Conservation (phyloP, 2,888 invertebrate genomes). For the Lithophane ornitopus region DNA sequence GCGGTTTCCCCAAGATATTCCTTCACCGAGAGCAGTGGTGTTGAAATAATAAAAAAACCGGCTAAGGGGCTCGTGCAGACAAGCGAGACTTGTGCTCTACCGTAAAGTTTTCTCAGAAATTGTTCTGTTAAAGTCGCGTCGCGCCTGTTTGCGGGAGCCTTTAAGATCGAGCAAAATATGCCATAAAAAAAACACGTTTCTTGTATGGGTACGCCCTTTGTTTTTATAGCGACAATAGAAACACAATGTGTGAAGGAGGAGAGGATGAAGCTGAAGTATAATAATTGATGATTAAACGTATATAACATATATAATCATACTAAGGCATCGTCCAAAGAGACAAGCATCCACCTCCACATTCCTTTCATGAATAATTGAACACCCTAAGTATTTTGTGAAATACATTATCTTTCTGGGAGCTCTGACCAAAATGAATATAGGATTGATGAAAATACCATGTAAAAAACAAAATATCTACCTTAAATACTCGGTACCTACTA, state of each 20-base stretch:
- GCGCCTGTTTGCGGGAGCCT: too few relatives aligned
- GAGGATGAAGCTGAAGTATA: too few relatives aligned
- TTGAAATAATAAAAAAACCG: neutral
- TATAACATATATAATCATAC: neutral
- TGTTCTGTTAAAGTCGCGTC: too few relatives aligned
- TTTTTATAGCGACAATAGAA: too few relatives aligned
- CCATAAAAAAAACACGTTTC: too few relatives aligned
- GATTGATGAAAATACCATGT: neutral
- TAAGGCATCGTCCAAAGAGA: neutral
- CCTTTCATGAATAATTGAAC: neutral
- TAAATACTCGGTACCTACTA: neutral
- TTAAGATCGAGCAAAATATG: too few relatives aligned
- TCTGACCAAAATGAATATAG: neutral
- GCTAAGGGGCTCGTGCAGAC: too few relatives aligned
- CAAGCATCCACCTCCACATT: neutral
- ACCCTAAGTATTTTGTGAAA: neutral
- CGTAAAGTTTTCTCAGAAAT: too few relatives aligned
- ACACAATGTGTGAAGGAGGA: too few relatives aligned
- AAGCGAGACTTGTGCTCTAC: too few relatives aligned
- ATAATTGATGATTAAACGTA: neutral
- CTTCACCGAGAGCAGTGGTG: neutral
- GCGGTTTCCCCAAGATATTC: neutral
- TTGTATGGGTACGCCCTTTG: too few relatives aligned
- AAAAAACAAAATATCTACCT: neutral
- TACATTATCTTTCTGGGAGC: neutral